Conservation (phyloP, 2,797 vertebrate species). For the Sandelia bainsii region DNA sequence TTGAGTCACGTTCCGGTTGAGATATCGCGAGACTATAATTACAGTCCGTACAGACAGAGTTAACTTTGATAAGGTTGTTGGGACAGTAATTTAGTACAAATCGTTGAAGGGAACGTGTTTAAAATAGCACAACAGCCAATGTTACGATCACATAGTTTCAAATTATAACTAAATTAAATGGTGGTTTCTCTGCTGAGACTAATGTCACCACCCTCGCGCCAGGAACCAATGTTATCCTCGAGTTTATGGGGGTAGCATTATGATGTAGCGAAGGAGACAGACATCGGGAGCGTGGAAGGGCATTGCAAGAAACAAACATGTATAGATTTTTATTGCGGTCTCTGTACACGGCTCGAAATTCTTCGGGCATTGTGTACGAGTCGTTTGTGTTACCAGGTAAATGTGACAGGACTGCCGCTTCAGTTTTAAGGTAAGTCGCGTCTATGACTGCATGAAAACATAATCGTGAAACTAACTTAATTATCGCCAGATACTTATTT, state of each 20-base stretch:
- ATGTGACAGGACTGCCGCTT: conserved; percentile 36
- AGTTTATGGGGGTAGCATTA: conserved; percentile 39
- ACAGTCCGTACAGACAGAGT: rapidly evolving
- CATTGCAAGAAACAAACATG: conserved; percentile 69
- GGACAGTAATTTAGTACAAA: not conserved
- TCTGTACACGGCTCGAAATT: conserved; percentile 34
- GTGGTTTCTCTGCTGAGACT: rapidly evolving
- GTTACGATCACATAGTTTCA: rapidly evolving
- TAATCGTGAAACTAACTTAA: not conserved
- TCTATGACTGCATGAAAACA: not conserved
- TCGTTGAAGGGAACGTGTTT: not conserved
- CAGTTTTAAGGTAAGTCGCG: conserved; percentile 68
- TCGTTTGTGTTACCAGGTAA: conserved; percentile 28
- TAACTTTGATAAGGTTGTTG: not conserved
- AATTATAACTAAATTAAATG: not conserved
- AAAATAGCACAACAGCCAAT: not conserved
- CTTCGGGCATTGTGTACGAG: conserved; percentile 29
- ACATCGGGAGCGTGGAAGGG: conserved; percentile 66
- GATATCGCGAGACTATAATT: conserved; percentile 66
- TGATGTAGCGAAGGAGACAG: conserved; percentile 23
- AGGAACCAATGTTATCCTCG: conserved; percentile 58
- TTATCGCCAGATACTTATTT: not conserved
- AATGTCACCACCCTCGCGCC: rapidly evolving
- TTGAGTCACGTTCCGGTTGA: conserved; percentile 75
- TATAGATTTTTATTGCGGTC: conserved; percentile 62